These are phyloP conservation scores for Drosophila mulleri DNA, from an alignment of 2,888 invertebrate genomes.

Conservation along the genomic window DNA sequence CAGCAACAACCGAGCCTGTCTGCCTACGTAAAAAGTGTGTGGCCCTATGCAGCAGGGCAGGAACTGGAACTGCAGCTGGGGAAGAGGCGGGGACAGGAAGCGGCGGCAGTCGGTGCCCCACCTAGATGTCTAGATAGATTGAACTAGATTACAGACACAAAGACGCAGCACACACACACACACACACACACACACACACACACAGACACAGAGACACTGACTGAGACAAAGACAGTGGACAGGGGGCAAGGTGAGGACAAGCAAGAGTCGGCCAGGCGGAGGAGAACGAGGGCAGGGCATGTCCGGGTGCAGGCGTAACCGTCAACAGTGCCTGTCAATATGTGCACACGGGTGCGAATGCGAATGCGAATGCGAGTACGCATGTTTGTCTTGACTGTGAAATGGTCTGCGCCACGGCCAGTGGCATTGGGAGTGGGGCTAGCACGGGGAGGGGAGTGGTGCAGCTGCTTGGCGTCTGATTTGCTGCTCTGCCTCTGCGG, in stretches of 20 bases:
- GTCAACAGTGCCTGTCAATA: slow-evolving; percentile 52
- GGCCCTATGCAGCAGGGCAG: slow-evolving; percentile 7
- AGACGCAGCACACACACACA: neutral
- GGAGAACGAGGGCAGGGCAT: neutral
- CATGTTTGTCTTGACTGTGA: slow-evolving; percentile 60
- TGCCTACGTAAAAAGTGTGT: slow-evolving; percentile 50
- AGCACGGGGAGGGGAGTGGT: neutral
- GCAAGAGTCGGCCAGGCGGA: neutral
- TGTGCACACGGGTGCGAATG: slow-evolving; percentile 34
- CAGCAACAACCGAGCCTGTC: slow-evolving; percentile 1
- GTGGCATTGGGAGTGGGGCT: neutral
- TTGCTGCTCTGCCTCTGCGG: slow-evolving; percentile 6
- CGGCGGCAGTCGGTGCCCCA: slow-evolving; percentile 42
- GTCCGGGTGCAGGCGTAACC: slow-evolving; percentile 12
- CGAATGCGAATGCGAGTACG: slow-evolving; percentile 27
- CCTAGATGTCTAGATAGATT: slow-evolving; percentile 73
- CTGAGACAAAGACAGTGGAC: slow-evolving; percentile 7
- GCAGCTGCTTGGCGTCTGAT: slow-evolving; percentile 11
- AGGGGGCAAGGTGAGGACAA: neutral
- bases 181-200: neutral
- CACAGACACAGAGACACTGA: neutral
- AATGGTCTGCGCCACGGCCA: slow-evolving; percentile 34
- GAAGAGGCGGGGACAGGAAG: neutral
- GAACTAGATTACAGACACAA: slow-evolving; percentile 60
- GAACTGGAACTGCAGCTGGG: slow-evolving; percentile 13